Percentiles rank a stretch among this genome's conserved stretches.
Evolutionary conservation across 2,888 invertebrate genomes (phyloP).

Genomic region (Aethes cnicana): DNA sequence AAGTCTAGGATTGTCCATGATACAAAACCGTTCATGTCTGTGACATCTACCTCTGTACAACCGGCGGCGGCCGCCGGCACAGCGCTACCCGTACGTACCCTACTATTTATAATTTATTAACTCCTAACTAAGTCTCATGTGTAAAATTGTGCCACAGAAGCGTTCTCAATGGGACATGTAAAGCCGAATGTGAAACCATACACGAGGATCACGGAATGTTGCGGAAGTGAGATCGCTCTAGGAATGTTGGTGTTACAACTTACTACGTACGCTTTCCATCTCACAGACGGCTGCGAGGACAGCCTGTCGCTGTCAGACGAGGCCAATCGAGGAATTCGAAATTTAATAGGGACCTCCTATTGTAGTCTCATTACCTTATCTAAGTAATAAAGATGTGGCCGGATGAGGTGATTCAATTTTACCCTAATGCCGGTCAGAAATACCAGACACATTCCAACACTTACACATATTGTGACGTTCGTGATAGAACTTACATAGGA

Average conservation of each 20-base stretch:
- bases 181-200: constrained; percentile 55
- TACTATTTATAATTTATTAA: constrained; percentile 74
- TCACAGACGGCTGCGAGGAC: constrained; percentile 59
- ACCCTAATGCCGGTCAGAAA: constrained; percentile 64
- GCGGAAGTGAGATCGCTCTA: constrained; percentile 12
- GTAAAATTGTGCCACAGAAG: constrained; percentile 78
- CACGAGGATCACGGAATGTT: constrained; percentile 44
- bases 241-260: constrained; percentile 30
- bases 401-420: constrained; percentile 63
- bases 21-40: constrained; percentile 57
- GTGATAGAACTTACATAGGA: constrained; percentile 76
- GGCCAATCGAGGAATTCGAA: constrained; percentile 55
- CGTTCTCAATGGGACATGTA: constrained; percentile 62
- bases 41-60: constrained; percentile 68
- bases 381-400: constrained; percentile 67
- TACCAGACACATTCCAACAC: constrained; percentile 50
- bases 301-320: constrained; percentile 56
- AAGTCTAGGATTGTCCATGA: constrained; percentile 56
- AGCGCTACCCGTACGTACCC: constrained; percentile 56
- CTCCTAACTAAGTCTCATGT: constrained; percentile 74
- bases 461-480: constrained; percentile 58
- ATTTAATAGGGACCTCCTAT: constrained; percentile 59
- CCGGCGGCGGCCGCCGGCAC: constrained; percentile 28
- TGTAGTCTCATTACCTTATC: constrained; percentile 56
- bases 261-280: constrained; percentile 58